Evolutionary conservation across 2,113 vertebrate species (phyloP), one percentile per base, ranked within the genome.

Genomic region (Silurus meridionalis): DNA sequence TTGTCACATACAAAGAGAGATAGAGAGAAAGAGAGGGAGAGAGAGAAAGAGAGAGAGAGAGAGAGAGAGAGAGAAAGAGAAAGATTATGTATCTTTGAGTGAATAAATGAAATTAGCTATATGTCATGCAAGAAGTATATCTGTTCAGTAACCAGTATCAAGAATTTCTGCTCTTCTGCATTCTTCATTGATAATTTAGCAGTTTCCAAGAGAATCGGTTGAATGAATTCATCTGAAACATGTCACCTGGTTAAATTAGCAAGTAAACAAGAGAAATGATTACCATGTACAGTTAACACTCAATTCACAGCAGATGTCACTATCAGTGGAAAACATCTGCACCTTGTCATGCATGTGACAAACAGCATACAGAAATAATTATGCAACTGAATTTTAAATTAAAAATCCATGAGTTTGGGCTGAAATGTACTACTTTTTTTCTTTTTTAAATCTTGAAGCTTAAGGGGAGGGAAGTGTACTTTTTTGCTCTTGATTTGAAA

Each of bases 191-290:
- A 61, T 61, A 79, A 37, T 61, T 11, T 80, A 21, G 61, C 28
- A 80, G 78, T 9, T 23, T 80, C 37, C 17, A 21, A 23, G 78
- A 61, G 28, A n/a, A 0, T 25, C 52, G 15, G 50, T 11, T 75
- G 72, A 60, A 21, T 48, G 25, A 11, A 61, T 80, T 80, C 78
- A 23, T 80, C 17, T 69, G n/a, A 55, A 69, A 83, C 50, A 83
- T 37, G 25, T 80, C 78, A 80, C 78, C 63, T 83, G 81, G 14
- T 69, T 55, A 55, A 67, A 69, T 83, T 53, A 55, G n/a, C 14
- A 69, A 83, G 61, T 53, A 83, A 83, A 46, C 61, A 67, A 69
- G 81, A 69, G 23, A 57, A 83, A 83, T 83, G n/a, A 83, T 83
- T 83, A 69, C 69, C 14, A 37, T 80, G 19, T 37, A 61, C 28